These are phyloP conservation scores for Ooceraea biroi DNA, from an alignment of 1,140 invertebrate genomes.

Conservation along the genomic window DNA sequence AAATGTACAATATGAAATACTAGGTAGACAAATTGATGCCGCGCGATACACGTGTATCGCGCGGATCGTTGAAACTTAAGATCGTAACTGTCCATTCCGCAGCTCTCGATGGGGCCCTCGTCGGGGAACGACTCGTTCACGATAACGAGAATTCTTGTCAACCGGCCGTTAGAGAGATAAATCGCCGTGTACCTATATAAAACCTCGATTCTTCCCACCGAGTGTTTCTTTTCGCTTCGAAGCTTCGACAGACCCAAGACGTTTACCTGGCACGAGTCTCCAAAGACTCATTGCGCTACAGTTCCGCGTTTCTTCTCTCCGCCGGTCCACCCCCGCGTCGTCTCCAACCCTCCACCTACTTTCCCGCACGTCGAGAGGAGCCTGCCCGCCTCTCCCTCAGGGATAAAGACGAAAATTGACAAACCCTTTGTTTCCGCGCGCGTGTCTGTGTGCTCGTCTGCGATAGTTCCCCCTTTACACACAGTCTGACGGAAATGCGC, in stretches of 20 bases:
- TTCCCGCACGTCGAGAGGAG: conserved; percentile 19
- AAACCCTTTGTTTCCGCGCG: conserved; percentile 54
- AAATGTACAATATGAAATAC: background rate
- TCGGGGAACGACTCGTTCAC: conserved; percentile 35
- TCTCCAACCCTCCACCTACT: background rate
- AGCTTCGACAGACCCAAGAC: conserved; percentile 64
- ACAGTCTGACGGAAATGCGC: background rate
- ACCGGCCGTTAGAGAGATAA: conserved; percentile 59
- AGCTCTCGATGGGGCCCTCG: conserved; percentile 25
- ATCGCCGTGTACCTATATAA: conserved; percentile 55
- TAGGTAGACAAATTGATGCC: background rate
- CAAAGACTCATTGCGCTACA: conserved; percentile 62
- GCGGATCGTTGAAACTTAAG: conserved; percentile 6
- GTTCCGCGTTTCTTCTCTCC: conserved; percentile 51
- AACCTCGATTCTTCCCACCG: conserved; percentile 59
- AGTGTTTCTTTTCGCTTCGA: conserved; percentile 61
- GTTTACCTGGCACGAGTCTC: conserved; percentile 66
- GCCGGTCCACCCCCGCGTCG: background rate
- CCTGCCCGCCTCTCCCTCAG: conserved; percentile 32
- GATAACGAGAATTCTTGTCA: conserved; percentile 62
- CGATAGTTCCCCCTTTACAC: conserved; percentile 29
- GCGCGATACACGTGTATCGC: background rate
- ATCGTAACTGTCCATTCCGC: conserved; percentile 1
- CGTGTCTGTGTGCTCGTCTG: conserved; percentile 15
- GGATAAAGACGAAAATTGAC: conserved; percentile 74